These are phyloP conservation scores for Synodontis membranacea DNA, from an alignment of 2,113 vertebrate genomes.

Conservation along the genomic window DNA sequence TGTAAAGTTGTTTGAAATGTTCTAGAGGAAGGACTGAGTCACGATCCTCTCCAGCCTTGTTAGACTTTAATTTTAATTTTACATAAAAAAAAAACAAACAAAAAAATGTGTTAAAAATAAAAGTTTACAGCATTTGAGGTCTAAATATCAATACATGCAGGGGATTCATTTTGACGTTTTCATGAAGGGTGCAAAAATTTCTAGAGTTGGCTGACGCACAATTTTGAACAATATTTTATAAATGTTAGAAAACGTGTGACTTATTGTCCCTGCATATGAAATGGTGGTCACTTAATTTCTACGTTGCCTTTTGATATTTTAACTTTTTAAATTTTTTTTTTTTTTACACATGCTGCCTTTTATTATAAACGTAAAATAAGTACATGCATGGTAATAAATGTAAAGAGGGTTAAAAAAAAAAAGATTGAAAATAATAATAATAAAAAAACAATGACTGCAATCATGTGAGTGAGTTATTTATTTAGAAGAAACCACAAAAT, in stretches of 20 bases:
- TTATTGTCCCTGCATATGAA: background rate
- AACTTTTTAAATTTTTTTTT: background rate
- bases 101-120: background rate
- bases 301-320: background rate
- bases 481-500: slow-evolving; percentile 4
- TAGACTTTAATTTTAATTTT: no score
- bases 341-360: background rate
- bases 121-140: background rate
- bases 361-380: background rate
- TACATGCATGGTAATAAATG: background rate
- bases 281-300: background rate
- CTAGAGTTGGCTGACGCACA: background rate
- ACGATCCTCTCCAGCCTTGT: background rate
- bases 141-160: background rate
- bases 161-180: background rate
- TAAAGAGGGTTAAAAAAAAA: background rate
- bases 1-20: background rate
- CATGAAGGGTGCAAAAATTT: background rate
- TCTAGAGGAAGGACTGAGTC: background rate
- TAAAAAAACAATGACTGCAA: background rate
- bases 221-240: background rate
- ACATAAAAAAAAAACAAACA: no score
- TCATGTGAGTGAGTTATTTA: slow-evolving; percentile 5
- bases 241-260: background rate
- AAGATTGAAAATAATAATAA: background rate